Base-by-base conservation (phyloP, 2,888 invertebrate species). In the Cryptus viduatorius region DNA sequence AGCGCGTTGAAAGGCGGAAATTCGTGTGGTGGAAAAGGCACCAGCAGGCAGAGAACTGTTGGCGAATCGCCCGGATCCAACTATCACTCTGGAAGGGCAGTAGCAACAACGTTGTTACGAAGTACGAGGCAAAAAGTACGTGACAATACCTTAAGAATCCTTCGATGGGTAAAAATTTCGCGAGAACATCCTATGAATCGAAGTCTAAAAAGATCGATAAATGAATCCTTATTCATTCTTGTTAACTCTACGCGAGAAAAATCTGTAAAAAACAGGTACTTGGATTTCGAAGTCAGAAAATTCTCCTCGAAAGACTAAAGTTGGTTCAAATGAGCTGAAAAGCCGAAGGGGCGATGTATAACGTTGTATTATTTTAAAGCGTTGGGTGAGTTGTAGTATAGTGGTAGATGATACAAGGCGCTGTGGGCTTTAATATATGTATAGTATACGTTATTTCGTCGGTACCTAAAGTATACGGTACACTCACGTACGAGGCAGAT, bases 1-100 rank as follows among this genome's bases (percentile, higher is more conserved):
- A 79, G 82, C 87, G 88, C 88, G 87, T 85, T 84, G 82, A 88
- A 87, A 87, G 86, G 78, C 89, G 89, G 89, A 89, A 89, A 89
- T 89, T 89, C 88, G 90, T 83, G 88, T 56, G 83, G 83, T 71
- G 65, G 56, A 48, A 64, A 71, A 44, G 72, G 83, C 73, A 73
- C 61, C 69, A 50, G 50, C 44, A 61, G 46, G 68, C 61, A 67
- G 19, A 71, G 71, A 65, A 14, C 64, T 69, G 65, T 76, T 83
- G 83, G 83, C 83, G 79, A 76, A 72, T 72, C 76, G 83, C 79
- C 79, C 83, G 69, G 67, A 77, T 75, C 44, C 71, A 16, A 75
- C 14, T 46, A 19, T 24, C 72, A 48, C n/a, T 61, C 71, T 73
- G 68, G 56, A 80, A 77, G 56, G 46, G 65, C 72, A 80, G 67